Evolutionary conservation across 2,888 invertebrate genomes (phyloP).

Genomic region (Lasioglossum pauxillum): DNA sequence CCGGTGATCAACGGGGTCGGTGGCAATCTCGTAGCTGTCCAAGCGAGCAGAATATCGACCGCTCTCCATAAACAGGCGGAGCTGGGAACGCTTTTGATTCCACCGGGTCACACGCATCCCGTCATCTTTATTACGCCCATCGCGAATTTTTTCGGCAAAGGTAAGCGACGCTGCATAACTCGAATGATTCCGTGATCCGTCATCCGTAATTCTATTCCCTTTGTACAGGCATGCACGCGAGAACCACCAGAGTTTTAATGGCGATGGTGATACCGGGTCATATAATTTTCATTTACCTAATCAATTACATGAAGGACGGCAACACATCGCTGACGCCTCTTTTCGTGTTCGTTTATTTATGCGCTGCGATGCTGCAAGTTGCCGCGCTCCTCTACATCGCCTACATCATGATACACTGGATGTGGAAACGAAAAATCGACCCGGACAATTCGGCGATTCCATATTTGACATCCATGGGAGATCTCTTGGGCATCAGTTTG

Average conservation of each 20-base stretch:
- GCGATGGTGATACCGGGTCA: constrained; percentile 92
- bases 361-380: constrained; percentile 88
- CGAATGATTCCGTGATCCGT: neutral
- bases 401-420: constrained; percentile 87
- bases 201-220: neutral
- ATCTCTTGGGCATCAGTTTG: constrained; percentile 90
- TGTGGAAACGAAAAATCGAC: constrained; percentile 88
- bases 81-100: constrained; percentile 87
- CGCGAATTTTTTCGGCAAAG: constrained; percentile 88
- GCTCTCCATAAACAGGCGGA: constrained; percentile 88
- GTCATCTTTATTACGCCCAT: constrained; percentile 87
- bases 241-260: constrained; percentile 90
- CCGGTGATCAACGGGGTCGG: constrained; percentile 94
- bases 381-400: constrained; percentile 87
- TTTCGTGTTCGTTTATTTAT: constrained; percentile 89
- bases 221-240: constrained; percentile 86
- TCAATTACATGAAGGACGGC: constrained; percentile 89
- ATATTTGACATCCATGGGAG: constrained; percentile 91
- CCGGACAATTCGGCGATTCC: constrained; percentile 93
- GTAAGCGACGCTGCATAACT: constrained; percentile 69
- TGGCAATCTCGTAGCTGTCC: constrained; percentile 92
- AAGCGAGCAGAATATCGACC: constrained; percentile 91
- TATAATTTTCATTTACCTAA: constrained; percentile 90
- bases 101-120: constrained; percentile 85
- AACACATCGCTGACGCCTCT: constrained; percentile 88